These are phyloP conservation scores for Bombus impatiens DNA, from an alignment of 1,140 invertebrate species.

Conservation along the genomic window DNA sequence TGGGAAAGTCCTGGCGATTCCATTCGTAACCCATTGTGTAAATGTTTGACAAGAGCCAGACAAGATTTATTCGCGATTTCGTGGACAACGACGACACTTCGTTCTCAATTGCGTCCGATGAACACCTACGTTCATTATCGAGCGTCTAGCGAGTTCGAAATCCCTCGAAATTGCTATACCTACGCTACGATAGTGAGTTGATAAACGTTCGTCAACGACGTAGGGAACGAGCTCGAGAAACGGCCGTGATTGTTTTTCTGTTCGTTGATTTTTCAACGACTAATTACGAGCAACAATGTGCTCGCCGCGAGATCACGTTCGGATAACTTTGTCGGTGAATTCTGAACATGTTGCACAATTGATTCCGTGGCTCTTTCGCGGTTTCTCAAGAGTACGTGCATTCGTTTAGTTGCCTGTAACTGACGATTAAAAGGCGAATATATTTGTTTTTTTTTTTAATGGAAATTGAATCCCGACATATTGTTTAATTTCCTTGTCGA, in stretches of 20 bases:
- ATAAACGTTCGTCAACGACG: neutral
- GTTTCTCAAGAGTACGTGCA: conserved; percentile 10
- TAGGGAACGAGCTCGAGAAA: neutral
- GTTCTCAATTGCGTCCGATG: conserved; percentile 34
- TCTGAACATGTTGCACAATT: conserved; percentile 23
- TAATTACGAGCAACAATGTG: conserved; percentile 38
- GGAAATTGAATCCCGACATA: neutral
- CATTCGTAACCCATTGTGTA: conserved; percentile 53
- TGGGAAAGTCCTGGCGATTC: conserved; percentile 54
- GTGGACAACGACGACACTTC: conserved; percentile 48
- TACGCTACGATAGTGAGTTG: neutral
- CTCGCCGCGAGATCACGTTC: conserved; percentile 3
- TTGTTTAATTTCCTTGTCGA: neutral
- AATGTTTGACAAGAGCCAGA: conserved; percentile 47
- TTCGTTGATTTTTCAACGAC: conserved; percentile 14
- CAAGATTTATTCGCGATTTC: conserved; percentile 61
- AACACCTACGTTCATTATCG: conserved; percentile 33
- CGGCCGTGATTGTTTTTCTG: neutral
- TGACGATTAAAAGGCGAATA: neutral
- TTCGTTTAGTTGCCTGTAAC: neutral
- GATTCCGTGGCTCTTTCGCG: neutral
- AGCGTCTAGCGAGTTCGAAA: neutral
- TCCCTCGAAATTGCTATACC: no score
- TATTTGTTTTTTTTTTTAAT: neutral
- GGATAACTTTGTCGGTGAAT: conserved; percentile 18